Percentiles rank a stretch among this genome's conserved stretches.
These are phyloP conservation scores for Acanthosepion pharaonis DNA, from an alignment of 2,888 invertebrate genomes.

Conservation along the genomic window DNA sequence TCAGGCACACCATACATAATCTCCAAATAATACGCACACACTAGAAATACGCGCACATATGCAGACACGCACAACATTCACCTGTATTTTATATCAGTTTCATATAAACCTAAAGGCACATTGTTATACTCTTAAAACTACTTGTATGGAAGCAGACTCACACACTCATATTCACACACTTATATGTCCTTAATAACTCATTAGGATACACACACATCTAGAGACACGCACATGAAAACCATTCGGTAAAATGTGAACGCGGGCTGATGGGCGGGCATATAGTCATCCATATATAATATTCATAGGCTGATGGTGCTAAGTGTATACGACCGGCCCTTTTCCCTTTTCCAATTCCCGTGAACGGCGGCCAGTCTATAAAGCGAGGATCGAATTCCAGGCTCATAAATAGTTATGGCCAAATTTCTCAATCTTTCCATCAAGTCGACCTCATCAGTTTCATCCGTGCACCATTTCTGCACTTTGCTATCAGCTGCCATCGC, in stretches of 20 bases:
- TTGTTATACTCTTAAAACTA: too few species aligned
- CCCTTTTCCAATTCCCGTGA: background rate
- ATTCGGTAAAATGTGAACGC: background rate
- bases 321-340: background rate
- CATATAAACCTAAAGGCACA: too few species aligned
- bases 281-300: background rate
- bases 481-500: background rate
- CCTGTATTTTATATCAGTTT: too few species aligned
- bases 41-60: too few species aligned
- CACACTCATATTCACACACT: too few species aligned
- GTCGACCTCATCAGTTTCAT: too few species aligned
- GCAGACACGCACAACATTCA: too few species aligned
- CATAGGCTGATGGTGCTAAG: background rate
- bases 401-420: constrained; percentile 33
- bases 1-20: too few species aligned
- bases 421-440: background rate
- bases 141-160: too few species aligned
- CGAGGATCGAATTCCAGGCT: background rate
- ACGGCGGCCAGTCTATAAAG: background rate
- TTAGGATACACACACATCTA: too few species aligned
- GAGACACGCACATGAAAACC: background rate
- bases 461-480: background rate
- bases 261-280: background rate
- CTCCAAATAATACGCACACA: too few species aligned
- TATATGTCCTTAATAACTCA: too few species aligned